Conservation (phyloP, 2,888 invertebrate species). For the Thereva unica region DNA sequence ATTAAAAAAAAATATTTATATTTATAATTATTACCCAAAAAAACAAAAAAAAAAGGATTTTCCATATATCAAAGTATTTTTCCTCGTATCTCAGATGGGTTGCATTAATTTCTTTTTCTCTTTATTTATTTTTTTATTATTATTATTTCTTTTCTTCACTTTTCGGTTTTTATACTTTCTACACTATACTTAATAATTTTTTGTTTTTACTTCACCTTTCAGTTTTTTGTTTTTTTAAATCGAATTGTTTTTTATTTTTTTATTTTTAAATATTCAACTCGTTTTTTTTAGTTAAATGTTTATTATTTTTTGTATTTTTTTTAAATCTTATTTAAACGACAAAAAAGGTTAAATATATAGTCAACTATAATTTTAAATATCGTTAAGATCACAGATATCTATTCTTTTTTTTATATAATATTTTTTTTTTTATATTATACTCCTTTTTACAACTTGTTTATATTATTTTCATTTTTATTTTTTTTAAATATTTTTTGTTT, state of each 20-base stretch:
- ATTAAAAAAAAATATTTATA: background rate
- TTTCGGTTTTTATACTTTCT: too few relatives aligned
- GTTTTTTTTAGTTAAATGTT: slow-evolving; percentile 9
- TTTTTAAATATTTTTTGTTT: slow-evolving; percentile 43
- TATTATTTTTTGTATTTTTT: slow-evolving; percentile 8
- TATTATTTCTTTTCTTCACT: too few relatives aligned
- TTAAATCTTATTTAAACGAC: slow-evolving; percentile 26
- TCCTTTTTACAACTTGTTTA: slow-evolving; percentile 44
- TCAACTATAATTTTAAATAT: slow-evolving; percentile 52
- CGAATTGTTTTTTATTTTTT: background rate
- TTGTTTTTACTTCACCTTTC: background rate
- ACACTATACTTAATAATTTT: background rate
- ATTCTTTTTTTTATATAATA: slow-evolving; percentile 48
- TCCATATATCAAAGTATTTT: slow-evolving; percentile 7
- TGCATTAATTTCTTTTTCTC: background rate
- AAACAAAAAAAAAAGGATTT: slow-evolving; percentile 22
- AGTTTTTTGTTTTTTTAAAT: slow-evolving; percentile 1
- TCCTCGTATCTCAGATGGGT: slow-evolving; percentile 9
- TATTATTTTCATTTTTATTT: slow-evolving; percentile 46
- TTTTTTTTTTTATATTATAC: slow-evolving; percentile 33
- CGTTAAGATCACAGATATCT: slow-evolving; percentile 60
- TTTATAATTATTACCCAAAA: background rate
- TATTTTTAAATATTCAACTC: background rate
- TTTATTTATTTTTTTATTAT: slow-evolving; percentile 10
- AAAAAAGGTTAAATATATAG: slow-evolving; percentile 40